A percentile compares a stretch with the other conserved stretches of the same genome.
Conservation (phyloP, 1,140 invertebrate species). For the Papilio dardanus region DNA sequence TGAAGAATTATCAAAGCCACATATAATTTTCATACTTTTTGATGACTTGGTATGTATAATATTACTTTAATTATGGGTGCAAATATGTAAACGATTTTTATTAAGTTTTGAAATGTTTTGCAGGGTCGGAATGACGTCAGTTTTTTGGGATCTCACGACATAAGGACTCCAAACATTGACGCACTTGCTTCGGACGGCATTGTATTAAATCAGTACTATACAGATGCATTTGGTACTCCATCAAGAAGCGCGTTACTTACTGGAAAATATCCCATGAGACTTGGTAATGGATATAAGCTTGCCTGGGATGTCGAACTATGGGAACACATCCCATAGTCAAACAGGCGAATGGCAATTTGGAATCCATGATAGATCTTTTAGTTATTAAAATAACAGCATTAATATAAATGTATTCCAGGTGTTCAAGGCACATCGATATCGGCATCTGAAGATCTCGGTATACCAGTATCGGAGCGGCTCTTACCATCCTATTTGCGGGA, state of each 20-base stretch:
- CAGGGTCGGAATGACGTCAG: slow-evolving; percentile 94
- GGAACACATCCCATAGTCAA: no score
- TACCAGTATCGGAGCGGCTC: slow-evolving; percentile 86
- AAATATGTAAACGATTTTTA: no score
- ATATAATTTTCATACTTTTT: slow-evolving; percentile 1
- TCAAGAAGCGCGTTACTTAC: slow-evolving; percentile 89
- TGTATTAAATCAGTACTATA: slow-evolving; percentile 85
- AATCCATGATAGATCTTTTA: no score
- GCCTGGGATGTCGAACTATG: no score
- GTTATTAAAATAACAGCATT: no score
- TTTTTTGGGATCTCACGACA: slow-evolving; percentile 92
- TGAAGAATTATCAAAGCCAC: not conserved
- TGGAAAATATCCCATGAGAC: slow-evolving; percentile 88
- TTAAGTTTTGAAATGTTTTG: not conserved
- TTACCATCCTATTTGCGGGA: slow-evolving; percentile 88
- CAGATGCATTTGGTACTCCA: slow-evolving; percentile 83
- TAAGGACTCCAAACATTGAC: slow-evolving; percentile 92
- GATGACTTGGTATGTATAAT: not conserved
- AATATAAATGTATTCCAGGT: slow-evolving; percentile 73
- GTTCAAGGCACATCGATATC: slow-evolving; percentile 89
- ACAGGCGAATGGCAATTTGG: no score
- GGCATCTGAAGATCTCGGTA: slow-evolving; percentile 87
- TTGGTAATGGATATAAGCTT: no score
- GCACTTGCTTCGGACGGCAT: slow-evolving; percentile 89
- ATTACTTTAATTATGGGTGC: not conserved